These are phyloP conservation scores for Phasia obesa DNA, from an alignment of 2,888 invertebrate genomes.

Conservation along the genomic window DNA sequence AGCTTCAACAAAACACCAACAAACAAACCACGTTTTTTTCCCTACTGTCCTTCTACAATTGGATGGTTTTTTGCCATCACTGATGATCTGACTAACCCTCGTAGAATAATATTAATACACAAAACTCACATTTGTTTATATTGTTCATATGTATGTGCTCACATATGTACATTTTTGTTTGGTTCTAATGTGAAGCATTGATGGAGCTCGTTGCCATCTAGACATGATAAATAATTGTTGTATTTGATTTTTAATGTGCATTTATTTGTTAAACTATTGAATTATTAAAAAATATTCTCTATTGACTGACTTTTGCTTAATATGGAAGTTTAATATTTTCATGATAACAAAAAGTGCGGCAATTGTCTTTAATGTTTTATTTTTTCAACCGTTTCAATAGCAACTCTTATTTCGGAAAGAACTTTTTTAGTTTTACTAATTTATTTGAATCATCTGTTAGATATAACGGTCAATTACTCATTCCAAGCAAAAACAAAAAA, in stretches of 20 bases:
- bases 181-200: slow-evolving; percentile 22
- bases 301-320: slow-evolving; percentile 55
- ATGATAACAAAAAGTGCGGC: slow-evolving; percentile 45
- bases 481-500: too few species aligned
- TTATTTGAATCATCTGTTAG: too few species aligned
- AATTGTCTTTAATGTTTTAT: slow-evolving; percentile 50
- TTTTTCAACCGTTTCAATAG: not conserved
- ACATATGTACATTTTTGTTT: slow-evolving; percentile 9
- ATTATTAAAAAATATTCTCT: slow-evolving; percentile 53
- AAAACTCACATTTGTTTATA: not conserved
- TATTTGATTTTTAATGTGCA: slow-evolving; percentile 79
- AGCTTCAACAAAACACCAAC: too few species aligned
- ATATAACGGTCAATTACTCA: too few species aligned
- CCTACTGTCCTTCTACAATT: too few species aligned
- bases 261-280: slow-evolving; percentile 76
- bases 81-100: too few species aligned
- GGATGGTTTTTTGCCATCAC: too few species aligned
- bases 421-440: too few species aligned
- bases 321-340: slow-evolving; percentile 63
- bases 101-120: not conserved
- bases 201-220: slow-evolving; percentile 49
- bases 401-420: too few species aligned
- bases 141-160: slow-evolving; percentile 22
- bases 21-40: too few species aligned
- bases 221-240: slow-evolving; percentile 70